Evolutionary conservation across 2,888 invertebrate genomes (phyloP), one percentile per base, ranked within the genome.

Genomic region (Oligia strigilis): DNA sequence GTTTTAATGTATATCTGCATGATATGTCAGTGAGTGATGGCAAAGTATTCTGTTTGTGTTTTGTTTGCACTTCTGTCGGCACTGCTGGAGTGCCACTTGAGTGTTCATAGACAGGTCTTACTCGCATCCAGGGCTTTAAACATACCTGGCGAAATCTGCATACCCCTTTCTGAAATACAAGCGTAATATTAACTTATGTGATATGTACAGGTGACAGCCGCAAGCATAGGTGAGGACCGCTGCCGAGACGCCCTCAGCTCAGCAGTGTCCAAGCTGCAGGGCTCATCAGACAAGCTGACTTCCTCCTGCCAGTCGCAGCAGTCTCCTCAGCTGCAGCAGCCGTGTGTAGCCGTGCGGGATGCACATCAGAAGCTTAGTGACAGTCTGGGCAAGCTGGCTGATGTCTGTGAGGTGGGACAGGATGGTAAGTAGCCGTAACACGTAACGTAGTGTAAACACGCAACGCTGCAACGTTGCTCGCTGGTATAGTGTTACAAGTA

Each of bases 181-280:
- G 55, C 55, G 19, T 23, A 8, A 55, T 55, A 0, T 55, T 55
- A 8, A 43, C 6, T 52, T 36, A 9, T n/a, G 23, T 71, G 17
- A 36, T 14, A 0, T 23, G 0, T 23, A 0, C 76, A 94, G 94
- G 81, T 94, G 81, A 93, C 93, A 60, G 92, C 93, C 0, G 78
- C 91, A 13, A 88, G 90, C 6, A 90, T 93, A 55, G 65, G 77
- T 1, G 87, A 90, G 2, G 84, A 88, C 0, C 89, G 87, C 6
- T 93, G 94, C 81, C 91, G 90, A 40, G 80, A 89, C 4, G 85
- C 88, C 0, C 81, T 94, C 9, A 67, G 87, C 43, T 72, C 83
- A 0, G 82, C 92, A 0, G 88, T 89, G 0, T 87, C 89, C 62
- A 81, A 75, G 11, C 88, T 92, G 6, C 87, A 80, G 43, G 60